Percentiles rank a stretch among this genome's conserved stretches.
These are phyloP conservation scores for Branchellion lobata DNA, from an alignment of 2,888 invertebrate genomes.

Conservation along the genomic window DNA sequence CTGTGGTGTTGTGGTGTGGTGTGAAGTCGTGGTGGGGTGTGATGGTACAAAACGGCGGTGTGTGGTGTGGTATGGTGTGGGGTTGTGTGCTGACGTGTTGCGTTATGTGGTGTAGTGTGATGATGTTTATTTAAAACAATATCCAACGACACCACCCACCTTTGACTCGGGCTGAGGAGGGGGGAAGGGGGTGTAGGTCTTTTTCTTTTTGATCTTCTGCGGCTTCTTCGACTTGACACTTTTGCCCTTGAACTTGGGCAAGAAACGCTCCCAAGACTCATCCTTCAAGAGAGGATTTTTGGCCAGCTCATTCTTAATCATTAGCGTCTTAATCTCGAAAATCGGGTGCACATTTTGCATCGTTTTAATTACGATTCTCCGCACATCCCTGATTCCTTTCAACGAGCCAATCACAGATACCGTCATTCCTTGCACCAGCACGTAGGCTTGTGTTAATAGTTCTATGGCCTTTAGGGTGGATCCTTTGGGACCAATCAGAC, in stretches of 20 bases:
- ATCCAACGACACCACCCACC: conserved; percentile 64
- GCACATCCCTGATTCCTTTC: conserved; percentile 71
- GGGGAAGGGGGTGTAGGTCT: conserved; percentile 95
- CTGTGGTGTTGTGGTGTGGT: too few relatives aligned
- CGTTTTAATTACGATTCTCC: conserved; percentile 88
- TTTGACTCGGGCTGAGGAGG: conserved; percentile 90
- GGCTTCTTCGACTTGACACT: conserved; percentile 86
- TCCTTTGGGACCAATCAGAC: conserved; percentile 95
- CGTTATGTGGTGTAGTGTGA: too few relatives aligned
- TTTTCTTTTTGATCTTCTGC: conserved; percentile 78
- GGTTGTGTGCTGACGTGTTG: too few relatives aligned
- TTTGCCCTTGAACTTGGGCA: conserved; percentile 88
- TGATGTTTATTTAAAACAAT: too few relatives aligned
- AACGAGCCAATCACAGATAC: conserved; percentile 95
- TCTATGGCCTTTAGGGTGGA: conserved; percentile 94
- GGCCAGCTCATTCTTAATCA: conserved; percentile 92
- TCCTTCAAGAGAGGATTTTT: conserved; percentile 87
- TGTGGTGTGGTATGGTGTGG: too few relatives aligned
- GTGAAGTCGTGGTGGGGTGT: too few relatives aligned
- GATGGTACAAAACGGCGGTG: too few relatives aligned
- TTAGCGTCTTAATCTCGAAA: conserved; percentile 87
- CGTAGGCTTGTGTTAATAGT: conserved; percentile 90
- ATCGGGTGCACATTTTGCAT: conserved; percentile 99
- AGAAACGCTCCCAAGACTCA: conserved; percentile 93
- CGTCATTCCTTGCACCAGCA: conserved; percentile 93